These are phyloP conservation scores for Columbina picui DNA, from an alignment of 2,113 vertebrate species.

Conservation along the genomic window DNA sequence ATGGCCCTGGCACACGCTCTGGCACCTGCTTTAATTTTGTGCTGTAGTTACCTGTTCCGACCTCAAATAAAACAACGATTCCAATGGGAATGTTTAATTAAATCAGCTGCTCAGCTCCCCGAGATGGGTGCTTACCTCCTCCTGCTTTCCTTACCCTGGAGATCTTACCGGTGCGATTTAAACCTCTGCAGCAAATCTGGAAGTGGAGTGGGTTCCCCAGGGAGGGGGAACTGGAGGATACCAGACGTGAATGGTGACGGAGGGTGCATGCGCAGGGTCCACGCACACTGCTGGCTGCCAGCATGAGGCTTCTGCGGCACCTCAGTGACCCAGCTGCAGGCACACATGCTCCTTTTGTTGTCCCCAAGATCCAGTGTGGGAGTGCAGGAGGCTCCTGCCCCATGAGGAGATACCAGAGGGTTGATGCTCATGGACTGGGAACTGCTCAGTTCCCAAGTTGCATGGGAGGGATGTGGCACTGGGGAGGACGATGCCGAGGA, in stretches of 20 bases:
- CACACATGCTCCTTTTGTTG: rapidly evolving
- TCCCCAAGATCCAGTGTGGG: rapidly evolving
- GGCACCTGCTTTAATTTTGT: not conserved
- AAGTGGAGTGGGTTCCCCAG: not conserved
- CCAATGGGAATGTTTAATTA: not conserved
- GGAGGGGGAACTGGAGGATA: not conserved
- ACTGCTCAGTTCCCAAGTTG: too few species aligned
- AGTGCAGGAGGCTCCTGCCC: rapidly evolving
- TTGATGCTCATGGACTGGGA: rapidly evolving
- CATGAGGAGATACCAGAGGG: not conserved
- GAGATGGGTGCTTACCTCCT: not conserved
- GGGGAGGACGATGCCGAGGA: not conserved
- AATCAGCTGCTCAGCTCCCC: not conserved
- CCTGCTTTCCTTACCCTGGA: not conserved
- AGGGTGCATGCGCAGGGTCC: rapidly evolving
- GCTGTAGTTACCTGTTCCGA: not conserved
- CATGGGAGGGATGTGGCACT: rapidly evolving
- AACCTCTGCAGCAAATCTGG: not conserved
- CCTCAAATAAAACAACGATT: not conserved
- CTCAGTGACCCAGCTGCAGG: not conserved
- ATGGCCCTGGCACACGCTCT: not conserved
- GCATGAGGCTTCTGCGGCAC: not conserved
- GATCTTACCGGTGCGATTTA: not conserved
- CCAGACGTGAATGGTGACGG: rapidly evolving
- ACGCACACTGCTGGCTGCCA: rapidly evolving